Base-by-base conservation (phyloP, 2,797 vertebrate species). In the Lates japonicus region DNA sequence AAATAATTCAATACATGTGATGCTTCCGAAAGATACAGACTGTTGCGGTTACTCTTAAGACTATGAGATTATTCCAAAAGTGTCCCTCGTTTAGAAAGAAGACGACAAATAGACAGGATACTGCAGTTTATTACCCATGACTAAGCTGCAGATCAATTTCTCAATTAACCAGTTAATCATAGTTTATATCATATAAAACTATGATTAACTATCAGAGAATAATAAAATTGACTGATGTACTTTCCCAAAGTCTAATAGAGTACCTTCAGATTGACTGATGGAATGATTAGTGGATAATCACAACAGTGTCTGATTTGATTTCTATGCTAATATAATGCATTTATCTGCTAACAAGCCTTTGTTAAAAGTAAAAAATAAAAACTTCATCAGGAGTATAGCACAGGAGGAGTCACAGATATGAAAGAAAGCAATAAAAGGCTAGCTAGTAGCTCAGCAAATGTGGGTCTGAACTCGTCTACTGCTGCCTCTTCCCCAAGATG, bases 1-100 rank as follows among this genome's bases (percentile, higher is more conserved):
- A 62, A 85, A 64, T 44, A 60, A 66, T 90, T 69, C 67, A 84
- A 76, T 82, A 84, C 67, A 76, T 71, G 70, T 20, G 70, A 68
- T n/a, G 68, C 37, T 73, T 20, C 61, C 41, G 14, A 29, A 65
- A 66, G 54, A 81, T 66, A 65, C 4, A 60, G 35, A 31, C 20
- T 65, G 44, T 46, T 22, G 4, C 11, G 44, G 1, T 59, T 67
- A 8, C 37, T 70, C n/a, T 70, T n/a, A 39, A 49, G 12, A 22
- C 14, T 68, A 2, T 55, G 0, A 54, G 60, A 66, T 39, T 29
- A 1, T 25, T 66, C 58, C 22, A 9, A 35, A 44, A 7, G 25
- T 51, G 49, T 51, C 20, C 11, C 11, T 19, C 44, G 7, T 12
- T 25, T 44, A 14, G n/a, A 64, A 49, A 29, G 19, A 19, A 41